A percentile compares a stretch with the other conserved stretches of the same genome.
Conservation (phyloP, 2,888 invertebrate genomes). For the Polymixis flavicincta region DNA sequence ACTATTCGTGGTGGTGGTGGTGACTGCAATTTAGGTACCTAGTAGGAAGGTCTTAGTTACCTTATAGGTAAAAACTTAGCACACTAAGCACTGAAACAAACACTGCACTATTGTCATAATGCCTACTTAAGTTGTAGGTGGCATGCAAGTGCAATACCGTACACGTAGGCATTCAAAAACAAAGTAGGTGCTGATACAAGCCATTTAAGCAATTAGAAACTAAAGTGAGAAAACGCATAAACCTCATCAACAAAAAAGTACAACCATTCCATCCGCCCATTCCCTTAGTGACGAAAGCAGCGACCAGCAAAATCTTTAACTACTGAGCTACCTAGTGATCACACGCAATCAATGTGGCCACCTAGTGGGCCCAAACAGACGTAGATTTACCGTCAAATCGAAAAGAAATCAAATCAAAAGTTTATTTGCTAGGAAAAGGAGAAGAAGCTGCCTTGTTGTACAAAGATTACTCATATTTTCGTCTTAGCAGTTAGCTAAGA, state of each 20-base stretch:
- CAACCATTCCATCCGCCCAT: background rate
- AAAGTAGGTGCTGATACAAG: background rate
- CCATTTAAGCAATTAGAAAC: background rate
- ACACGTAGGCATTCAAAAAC: background rate
- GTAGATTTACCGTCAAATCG: background rate
- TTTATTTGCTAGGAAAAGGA: too few relatives aligned
- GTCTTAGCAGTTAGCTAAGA: background rate
- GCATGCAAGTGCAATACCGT: background rate
- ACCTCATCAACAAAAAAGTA: background rate
- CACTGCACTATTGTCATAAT: too few relatives aligned
- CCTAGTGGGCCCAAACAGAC: background rate
- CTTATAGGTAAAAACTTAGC: too few relatives aligned
- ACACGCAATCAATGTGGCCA: background rate
- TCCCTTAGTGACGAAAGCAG: background rate
- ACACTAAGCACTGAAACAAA: too few relatives aligned
- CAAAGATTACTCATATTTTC: background rate
- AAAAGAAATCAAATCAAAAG: background rate
- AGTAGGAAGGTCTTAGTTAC: too few relatives aligned
- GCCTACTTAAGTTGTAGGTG: background rate
- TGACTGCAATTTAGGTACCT: too few relatives aligned
- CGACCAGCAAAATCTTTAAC: background rate
- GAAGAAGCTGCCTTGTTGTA: background rate
- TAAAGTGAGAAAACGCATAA: background rate
- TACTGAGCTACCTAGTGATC: background rate
- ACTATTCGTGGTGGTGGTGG: too few relatives aligned